Evolutionary conservation across 2,797 vertebrate genomes (phyloP), one percentile per base, ranked within the genome.

Genomic region (Chelon labrosus): DNA sequence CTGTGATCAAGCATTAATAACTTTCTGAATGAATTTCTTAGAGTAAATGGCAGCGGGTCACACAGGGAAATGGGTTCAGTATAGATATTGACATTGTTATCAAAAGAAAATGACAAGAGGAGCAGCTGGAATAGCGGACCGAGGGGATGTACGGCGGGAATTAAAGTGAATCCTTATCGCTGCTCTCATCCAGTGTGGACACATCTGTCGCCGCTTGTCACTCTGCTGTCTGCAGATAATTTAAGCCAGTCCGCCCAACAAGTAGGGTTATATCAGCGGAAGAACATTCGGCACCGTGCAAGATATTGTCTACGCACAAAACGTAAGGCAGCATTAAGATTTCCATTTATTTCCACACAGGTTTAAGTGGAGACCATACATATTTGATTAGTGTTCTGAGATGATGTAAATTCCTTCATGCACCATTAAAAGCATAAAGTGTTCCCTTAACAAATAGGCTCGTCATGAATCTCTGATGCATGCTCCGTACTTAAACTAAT

Each of bases 71-170:
- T 41, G 62, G 75, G 31, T 65, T 68, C 58, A 17, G 72, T 61
- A 42, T 74, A 74, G 76, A 89, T 91, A 85, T 88, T 92, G 89
- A 93, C 89, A 81, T 68, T 88, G 75, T 63, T 83, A 89, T 91
- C 80, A 85, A 79, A 87, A 66, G 75, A 64, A 86, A 83, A 86
- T 74, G 85, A 85, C 65, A 73, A 49, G 70, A 17, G 53, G 49
- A 60, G 65, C 56, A 5, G 65, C 49, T 20, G 2, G 67, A 70
- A 62, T 4, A 56, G 49, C 71, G 77, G 80, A 85, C 77, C 35
- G 44, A 5, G 22, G 69, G 63, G 62, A 59, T 51, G 50, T 50
- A 41, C 1, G 3, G 5, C 53, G 64, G 75, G 74, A 82, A 83
- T 76, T 59, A 81, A 65, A 80, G 52, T 14, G 37, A 80, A 60